phyloP scores from a whole-genome alignment of 2,797 vertebrate species.

The Synaphobranchus kaupii region DNA sequence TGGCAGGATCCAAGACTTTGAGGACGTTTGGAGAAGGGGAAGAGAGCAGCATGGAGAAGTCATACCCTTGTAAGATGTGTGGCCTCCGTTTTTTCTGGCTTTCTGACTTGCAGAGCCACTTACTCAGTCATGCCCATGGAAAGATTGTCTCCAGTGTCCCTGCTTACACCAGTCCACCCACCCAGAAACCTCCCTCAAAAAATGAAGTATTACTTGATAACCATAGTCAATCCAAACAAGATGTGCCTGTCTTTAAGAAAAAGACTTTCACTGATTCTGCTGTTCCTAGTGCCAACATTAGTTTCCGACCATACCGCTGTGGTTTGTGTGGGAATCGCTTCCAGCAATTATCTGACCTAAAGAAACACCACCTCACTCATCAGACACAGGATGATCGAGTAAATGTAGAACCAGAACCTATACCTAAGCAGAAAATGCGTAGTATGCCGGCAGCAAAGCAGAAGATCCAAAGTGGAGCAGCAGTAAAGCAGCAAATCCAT shows the following conservation, averaged over 20 bases:
- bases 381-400: slow-evolving; percentile 71
- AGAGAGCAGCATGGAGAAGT: slow-evolving; percentile 67
- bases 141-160: slow-evolving; percentile 23
- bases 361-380: slow-evolving; percentile 72
- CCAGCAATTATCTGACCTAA: slow-evolving; percentile 66
- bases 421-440: slow-evolving; percentile 47
- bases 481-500: slow-evolving; percentile 44
- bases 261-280: slow-evolving; percentile 11
- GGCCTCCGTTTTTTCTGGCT: slow-evolving; percentile 78
- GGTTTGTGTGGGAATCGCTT: slow-evolving; percentile 77
- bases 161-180: slow-evolving; percentile 44
- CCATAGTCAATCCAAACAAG: slow-evolving; percentile 29
- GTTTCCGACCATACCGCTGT: slow-evolving; percentile 68
- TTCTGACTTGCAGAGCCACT: slow-evolving; percentile 75
- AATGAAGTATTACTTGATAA: slow-evolving; percentile 49
- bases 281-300: slow-evolving; percentile 27
- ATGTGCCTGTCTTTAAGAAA: slow-evolving; percentile 31
- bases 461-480: slow-evolving; percentile 25
- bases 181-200: slow-evolving; percentile 46
- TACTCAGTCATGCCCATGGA: slow-evolving; percentile 51
- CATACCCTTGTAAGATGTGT: slow-evolving; percentile 74
- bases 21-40: slow-evolving; percentile 57
- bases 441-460: slow-evolving; percentile 39
- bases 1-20: slow-evolving; percentile 43
- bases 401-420: slow-evolving; percentile 59